A percentile compares a stretch with the other conserved stretches of the same genome.
Evolutionary conservation across 2,113 vertebrate genomes (phyloP).

Genomic region (Epinephelus cyanopodus): DNA sequence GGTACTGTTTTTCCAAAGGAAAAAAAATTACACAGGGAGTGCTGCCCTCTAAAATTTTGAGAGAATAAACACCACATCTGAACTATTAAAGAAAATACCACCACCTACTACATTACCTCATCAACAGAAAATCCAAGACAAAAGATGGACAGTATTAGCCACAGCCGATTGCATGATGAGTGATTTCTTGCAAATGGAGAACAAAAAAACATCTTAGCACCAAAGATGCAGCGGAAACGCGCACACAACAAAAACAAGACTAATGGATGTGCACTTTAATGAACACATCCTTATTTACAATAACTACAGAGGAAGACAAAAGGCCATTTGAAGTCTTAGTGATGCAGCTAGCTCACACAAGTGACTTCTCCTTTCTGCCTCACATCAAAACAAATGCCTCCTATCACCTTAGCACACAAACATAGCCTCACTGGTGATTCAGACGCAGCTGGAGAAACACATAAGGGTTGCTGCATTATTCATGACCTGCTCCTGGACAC

Average conservation of each 20-base stretch:
- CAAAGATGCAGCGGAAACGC: not conserved
- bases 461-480: constrained; percentile 72
- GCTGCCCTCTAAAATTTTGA: not conserved
- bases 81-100: not conserved
- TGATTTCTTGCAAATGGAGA: not conserved
- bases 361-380: constrained; percentile 39
- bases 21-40: not conserved
- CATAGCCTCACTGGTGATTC: constrained; percentile 21
- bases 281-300: constrained; percentile 12
- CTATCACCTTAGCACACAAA: constrained; percentile 27
- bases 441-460: constrained; percentile 36
- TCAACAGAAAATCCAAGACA: not conserved
- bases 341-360: constrained; percentile 1
- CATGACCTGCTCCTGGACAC: constrained; percentile 64
- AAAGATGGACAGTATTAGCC: not conserved
- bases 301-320: constrained; percentile 13
- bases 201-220: not conserved
- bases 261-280: constrained; percentile 19
- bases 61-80: not conserved
- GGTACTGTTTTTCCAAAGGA: not conserved
- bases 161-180: not conserved
- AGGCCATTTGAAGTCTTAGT: constrained; percentile 7
- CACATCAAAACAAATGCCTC: constrained; percentile 52
- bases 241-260: not conserved
- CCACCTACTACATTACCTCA: not conserved